These are phyloP conservation scores for Macquaria australasica DNA, from an alignment of 2,113 vertebrate genomes.

Conservation along the genomic window DNA sequence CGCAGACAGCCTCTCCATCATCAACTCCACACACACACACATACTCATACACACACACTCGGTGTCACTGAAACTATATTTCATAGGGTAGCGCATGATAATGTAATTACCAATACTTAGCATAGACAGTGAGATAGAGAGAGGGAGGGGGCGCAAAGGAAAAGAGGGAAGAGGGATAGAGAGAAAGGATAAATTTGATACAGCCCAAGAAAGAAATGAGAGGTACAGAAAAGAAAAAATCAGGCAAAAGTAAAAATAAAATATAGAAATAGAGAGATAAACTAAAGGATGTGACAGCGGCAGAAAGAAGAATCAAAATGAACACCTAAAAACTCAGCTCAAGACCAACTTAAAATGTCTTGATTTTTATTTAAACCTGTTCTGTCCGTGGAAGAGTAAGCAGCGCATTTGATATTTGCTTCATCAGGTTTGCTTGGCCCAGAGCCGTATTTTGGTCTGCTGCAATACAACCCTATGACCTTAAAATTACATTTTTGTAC, in stretches of 20 bases:
- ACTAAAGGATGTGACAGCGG: neutral
- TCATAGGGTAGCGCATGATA: constrained; percentile 80
- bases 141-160: constrained; percentile 23
- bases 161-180: constrained; percentile 13
- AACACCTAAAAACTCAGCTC: neutral
- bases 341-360: neutral
- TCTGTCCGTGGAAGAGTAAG: neutral
- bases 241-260: neutral
- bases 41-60: constrained; percentile 35
- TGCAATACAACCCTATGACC: neutral
- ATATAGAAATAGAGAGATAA: neutral
- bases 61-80: constrained; percentile 83
- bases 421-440: neutral
- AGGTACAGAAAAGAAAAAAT: neutral
- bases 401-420: neutral
- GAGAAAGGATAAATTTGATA: constrained; percentile 22
- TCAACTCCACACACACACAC: constrained; percentile 61
- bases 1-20: constrained; percentile 84
- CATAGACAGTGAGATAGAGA: constrained; percentile 61
- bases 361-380: neutral
- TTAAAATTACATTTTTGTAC: neutral
- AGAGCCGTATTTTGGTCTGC: too few species aligned
- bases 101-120: constrained; percentile 84
- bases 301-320: neutral
- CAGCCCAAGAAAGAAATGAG: neutral